Percentiles rank a stretch among this genome's conserved stretches.
Conservation (phyloP, 2,797 vertebrate species). For the Sebastes matsubarae region DNA sequence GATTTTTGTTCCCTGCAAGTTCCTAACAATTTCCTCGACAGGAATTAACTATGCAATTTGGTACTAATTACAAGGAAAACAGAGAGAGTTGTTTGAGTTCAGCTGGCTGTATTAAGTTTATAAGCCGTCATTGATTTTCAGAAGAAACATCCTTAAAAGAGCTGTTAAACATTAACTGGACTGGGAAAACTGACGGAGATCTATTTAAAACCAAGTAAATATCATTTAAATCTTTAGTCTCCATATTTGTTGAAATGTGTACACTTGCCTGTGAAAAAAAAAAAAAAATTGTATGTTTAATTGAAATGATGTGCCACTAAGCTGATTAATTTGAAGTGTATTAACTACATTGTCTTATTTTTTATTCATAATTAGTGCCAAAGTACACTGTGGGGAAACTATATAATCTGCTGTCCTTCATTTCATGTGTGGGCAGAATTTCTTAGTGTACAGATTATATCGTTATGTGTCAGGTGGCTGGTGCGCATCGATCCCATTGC, state of each 20-base stretch:
- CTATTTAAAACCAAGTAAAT: background rate
- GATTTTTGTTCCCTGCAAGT: background rate
- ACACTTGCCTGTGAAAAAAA: no score
- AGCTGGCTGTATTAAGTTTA: background rate
- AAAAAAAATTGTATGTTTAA: no score
- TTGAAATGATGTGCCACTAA: no score
- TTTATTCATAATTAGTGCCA: background rate
- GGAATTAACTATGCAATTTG: background rate
- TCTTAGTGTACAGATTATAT: background rate
- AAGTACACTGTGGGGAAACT: background rate
- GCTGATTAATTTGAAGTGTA: background rate
- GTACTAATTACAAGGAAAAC: background rate
- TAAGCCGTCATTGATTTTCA: background rate
- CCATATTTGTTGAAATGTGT: background rate
- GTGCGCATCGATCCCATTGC: background rate
- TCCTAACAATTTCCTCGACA: background rate
- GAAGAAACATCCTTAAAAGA: background rate
- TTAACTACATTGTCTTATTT: background rate
- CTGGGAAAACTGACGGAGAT: background rate
- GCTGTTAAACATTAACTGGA: background rate
- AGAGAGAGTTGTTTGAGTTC: background rate
- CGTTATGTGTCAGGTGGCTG: background rate
- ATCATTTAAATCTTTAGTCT: background rate
- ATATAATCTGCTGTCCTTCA: background rate
- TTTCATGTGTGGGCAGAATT: background rate